phyloP scores from a whole-genome alignment of 92 coral and sea anemone genomes.

The Actinostola sp. region DNA sequence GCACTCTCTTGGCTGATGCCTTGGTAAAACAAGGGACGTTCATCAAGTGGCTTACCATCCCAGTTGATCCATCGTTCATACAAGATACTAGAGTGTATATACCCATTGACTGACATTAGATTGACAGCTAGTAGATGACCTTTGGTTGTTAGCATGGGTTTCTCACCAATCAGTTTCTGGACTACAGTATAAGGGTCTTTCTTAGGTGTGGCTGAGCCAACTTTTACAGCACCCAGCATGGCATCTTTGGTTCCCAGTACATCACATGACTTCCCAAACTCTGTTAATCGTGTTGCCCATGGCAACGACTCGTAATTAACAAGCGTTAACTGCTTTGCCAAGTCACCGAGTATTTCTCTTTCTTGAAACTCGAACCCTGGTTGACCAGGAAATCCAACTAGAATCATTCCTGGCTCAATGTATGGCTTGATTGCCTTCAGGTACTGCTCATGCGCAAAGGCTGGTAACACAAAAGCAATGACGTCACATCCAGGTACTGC shows the following conservation, averaged over 20 bases:
- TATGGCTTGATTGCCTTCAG: conserved; percentile 58
- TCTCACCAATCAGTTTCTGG: conserved; percentile 52
- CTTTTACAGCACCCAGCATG: conserved; percentile 49
- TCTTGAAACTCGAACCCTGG: conserved; percentile 70
- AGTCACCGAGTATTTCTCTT: conserved; percentile 57
- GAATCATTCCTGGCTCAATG: conserved; percentile 63
- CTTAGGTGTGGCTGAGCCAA: conserved; percentile 43
- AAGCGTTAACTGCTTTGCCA: conserved; percentile 40
- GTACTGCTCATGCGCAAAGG: conserved; percentile 67
- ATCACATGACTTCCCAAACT: conserved; percentile 59
- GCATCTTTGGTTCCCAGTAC: conserved; percentile 58
- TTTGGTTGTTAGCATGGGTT: conserved; percentile 35
- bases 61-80: conserved; percentile 64
- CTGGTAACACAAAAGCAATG: conserved; percentile 67
- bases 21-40: conserved; percentile 60
- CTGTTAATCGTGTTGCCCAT: conserved; percentile 65
- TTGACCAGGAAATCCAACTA: conserved; percentile 70
- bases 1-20: conserved; percentile 51
- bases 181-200: conserved; percentile 43
- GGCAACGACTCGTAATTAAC: conserved; percentile 64
- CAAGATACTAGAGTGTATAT: conserved; percentile 53
- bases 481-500: conserved; percentile 71
- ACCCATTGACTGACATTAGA: conserved; percentile 15
- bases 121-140: conserved; percentile 59
- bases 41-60: conserved; percentile 64